phyloP scores from a whole-genome alignment of 2,797 vertebrate genomes.

The Carcharodon carcharias region DNA sequence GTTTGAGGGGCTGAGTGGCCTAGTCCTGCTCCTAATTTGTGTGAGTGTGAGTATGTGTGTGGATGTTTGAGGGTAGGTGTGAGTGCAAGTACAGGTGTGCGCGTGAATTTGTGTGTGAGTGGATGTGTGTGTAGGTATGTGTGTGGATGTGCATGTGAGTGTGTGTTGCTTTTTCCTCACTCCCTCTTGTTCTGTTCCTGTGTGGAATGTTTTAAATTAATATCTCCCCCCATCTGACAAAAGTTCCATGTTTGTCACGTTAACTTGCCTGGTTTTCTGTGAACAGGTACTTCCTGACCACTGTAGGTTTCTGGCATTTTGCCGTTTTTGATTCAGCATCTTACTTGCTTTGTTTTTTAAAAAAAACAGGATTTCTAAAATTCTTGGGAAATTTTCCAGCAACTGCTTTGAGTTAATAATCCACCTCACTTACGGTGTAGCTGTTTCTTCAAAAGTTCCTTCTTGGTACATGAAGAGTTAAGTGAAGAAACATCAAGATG shows the following conservation, averaged over 20 bases:
- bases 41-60: not conserved
- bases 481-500: not conserved
- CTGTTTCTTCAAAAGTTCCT: not conserved
- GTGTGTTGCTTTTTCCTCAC: not conserved
- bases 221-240: not conserved
- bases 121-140: too few species aligned
- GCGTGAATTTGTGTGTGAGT: not conserved
- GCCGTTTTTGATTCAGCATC: not conserved
- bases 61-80: not conserved
- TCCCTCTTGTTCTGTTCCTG: not conserved
- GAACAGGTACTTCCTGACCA: too few species aligned
- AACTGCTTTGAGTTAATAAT: not conserved
- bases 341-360: not conserved
- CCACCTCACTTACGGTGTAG: not conserved
- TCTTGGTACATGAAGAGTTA: not conserved
- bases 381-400: not conserved
- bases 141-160: not conserved
- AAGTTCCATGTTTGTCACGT: not conserved
- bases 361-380: not conserved
- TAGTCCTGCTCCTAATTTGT: too few species aligned
- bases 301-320: not conserved
- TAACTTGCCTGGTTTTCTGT: not conserved
- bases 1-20: not conserved
- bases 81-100: not conserved
- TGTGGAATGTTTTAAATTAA: not conserved